Conservation (phyloP, 2,888 invertebrate genomes). For the Dione juno region DNA sequence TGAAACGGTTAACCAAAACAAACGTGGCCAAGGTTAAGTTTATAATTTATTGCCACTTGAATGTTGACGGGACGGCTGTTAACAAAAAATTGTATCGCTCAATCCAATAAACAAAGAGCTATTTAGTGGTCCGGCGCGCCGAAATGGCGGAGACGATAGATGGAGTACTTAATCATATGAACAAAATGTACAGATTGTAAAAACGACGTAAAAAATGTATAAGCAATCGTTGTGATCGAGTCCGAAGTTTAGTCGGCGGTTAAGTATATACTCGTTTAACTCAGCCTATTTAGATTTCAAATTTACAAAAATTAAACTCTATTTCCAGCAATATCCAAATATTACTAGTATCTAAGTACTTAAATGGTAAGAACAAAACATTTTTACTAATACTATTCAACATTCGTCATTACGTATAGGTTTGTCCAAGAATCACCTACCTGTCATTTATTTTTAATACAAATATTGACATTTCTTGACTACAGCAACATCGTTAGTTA, state of each 20-base stretch:
- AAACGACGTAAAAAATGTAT: not conserved
- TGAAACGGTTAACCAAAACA: conserved; percentile 73
- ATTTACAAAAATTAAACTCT: not conserved
- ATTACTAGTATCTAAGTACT: not conserved
- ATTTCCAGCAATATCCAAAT: not conserved
- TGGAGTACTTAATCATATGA: conserved; percentile 12
- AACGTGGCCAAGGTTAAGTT: conserved; percentile 77
- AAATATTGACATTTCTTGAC: conserved; percentile 32
- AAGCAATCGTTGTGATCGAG: not conserved
- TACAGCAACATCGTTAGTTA: conserved; percentile 57
- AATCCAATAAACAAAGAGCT: conserved; percentile 67
- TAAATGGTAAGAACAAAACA: not conserved
- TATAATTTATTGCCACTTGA: conserved; percentile 80
- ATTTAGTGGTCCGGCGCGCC: conserved; percentile 49
- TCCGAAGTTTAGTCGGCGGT: not conserved
- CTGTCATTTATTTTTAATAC: conserved; percentile 24
- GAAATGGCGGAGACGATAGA: conserved; percentile 30
- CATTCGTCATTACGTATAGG: not conserved
- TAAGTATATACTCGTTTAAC: not conserved
- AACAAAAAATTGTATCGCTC: conserved; percentile 63
- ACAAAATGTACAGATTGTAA: not conserved
- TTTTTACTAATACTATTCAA: not conserved
- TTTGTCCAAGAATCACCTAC: conserved; percentile 11
- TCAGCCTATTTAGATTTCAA: not conserved
- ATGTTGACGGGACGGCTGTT: conserved; percentile 65